Percentiles rank a stretch among this genome's conserved stretches.
Conservation (phyloP, 2,113 vertebrate species). For the Holacanthus passer region DNA sequence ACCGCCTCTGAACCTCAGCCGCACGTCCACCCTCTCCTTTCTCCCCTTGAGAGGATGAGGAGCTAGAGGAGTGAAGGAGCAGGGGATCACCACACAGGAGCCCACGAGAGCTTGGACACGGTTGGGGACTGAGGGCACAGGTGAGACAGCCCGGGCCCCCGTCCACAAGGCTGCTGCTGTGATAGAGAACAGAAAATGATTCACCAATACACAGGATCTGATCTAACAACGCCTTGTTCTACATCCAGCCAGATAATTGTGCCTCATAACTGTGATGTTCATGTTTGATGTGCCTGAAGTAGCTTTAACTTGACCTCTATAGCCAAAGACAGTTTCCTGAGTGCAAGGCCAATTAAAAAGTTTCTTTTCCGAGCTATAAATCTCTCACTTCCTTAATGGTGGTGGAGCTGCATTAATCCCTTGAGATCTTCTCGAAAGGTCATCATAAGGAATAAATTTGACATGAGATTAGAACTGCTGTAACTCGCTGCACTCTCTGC, state of each 20-base stretch:
- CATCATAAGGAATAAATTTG: neutral
- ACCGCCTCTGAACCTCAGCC: conserved; percentile 63
- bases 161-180: conserved; percentile 61
- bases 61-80: conserved; percentile 75
- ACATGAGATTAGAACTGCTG: neutral
- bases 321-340: neutral
- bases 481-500: neutral
- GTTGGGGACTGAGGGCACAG: conserved; percentile 70
- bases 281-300: neutral
- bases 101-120: conserved; percentile 75
- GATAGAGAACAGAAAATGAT: conserved; percentile 10
- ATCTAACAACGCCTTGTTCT: neutral
- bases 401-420: neutral
- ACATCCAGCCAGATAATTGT: neutral
- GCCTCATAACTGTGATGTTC: neutral
- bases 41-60: conserved; percentile 22
- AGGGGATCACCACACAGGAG: conserved; percentile 85
- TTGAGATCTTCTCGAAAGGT: neutral
- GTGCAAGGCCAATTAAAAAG: neutral
- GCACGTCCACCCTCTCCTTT: conserved; percentile 68
- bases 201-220: neutral
- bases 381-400: neutral
- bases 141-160: conserved; percentile 41
- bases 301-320: neutral
- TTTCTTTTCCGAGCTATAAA: neutral